Evolutionary conservation across 2,113 vertebrate genomes (phyloP).

Genomic region (Nesogale talazaci): DNA sequence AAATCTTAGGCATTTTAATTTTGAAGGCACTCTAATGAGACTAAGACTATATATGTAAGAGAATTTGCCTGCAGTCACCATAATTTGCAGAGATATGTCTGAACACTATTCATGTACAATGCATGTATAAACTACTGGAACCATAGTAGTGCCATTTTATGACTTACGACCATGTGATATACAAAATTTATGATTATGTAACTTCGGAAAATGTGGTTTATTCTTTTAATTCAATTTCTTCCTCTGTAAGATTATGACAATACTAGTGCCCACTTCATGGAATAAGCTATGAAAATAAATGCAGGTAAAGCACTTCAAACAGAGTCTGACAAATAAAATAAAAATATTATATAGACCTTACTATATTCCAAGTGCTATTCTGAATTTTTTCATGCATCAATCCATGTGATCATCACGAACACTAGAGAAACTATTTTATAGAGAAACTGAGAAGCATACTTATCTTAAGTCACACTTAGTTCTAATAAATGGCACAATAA

Average conservation of each 20-base stretch:
- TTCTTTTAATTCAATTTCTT: not conserved
- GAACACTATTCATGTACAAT: too few relatives aligned
- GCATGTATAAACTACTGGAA: too few relatives aligned
- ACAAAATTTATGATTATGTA: not conserved
- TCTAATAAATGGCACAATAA: not conserved
- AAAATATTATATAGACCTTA: not conserved
- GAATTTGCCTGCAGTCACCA: too few relatives aligned
- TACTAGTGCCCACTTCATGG: not conserved
- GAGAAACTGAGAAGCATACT: not conserved
- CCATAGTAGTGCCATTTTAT: too few relatives aligned
- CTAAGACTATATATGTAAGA: too few relatives aligned
- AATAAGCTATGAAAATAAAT: not conserved
- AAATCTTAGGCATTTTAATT: too few relatives aligned
- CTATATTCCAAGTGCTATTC: not conserved
- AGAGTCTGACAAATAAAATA: not conserved
- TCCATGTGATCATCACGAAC: not conserved
- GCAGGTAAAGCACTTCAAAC: not conserved
- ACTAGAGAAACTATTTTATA: conserved; percentile 1
- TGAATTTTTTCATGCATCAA: not conserved
- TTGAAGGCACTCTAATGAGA: too few relatives aligned
- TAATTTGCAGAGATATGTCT: too few relatives aligned
- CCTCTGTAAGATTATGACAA: not conserved
- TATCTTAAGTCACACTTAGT: conserved; percentile 13
- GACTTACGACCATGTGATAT: not conserved
- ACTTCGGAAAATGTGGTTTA: not conserved